Evolutionary conservation across 2,888 invertebrate species (phyloP), one percentile per base, ranked within the genome.

Genomic region (Drosophila dives): DNA sequence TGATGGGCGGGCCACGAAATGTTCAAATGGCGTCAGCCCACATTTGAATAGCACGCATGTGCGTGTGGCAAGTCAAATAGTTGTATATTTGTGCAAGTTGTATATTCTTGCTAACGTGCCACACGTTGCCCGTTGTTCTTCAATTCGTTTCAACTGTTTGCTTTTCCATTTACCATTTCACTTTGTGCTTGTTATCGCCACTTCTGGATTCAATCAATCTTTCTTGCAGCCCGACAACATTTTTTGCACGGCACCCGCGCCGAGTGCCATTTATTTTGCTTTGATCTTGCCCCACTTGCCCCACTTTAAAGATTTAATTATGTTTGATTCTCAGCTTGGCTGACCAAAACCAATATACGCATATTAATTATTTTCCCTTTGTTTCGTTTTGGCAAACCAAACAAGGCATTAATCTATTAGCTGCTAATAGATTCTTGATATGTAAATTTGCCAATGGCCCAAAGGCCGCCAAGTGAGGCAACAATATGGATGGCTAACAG

Each of bases 131-230:
- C 49, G 15, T 23, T 54, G 3, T 17, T 12, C 20, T 38, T 5
- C n/a, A 32, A 34, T 58, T 33, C 29, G 42, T 34, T 65, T 56
- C 59, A 45, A 48, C 33, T 89, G 89, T 90, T 90, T 90, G 77
- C 77, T 70, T 86, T 89, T 81, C 62, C 89, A 89, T 81, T 89
- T 83, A 78, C 76, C 90, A 83, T 83, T 90, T 83, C 72, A 81
- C 84, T 78, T 83, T 76, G 81, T 61, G 82, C 89, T 84, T 86
- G 77, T 89, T 86, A 89, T 90, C 84, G 90, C 79, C 90, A 86
- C 89, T 86, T 89, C 85, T 84, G 77, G 67, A 83, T 89, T 84
- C 86, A 89, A 86, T 86, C 86, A 90, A 90, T 86, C 86, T 89
- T 89, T 67, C 74, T 74, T 72, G 72, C 75, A 70, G 70, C 76